Conservation (phyloP, 2,888 invertebrate genomes). For the Hypsopygia costalis region DNA sequence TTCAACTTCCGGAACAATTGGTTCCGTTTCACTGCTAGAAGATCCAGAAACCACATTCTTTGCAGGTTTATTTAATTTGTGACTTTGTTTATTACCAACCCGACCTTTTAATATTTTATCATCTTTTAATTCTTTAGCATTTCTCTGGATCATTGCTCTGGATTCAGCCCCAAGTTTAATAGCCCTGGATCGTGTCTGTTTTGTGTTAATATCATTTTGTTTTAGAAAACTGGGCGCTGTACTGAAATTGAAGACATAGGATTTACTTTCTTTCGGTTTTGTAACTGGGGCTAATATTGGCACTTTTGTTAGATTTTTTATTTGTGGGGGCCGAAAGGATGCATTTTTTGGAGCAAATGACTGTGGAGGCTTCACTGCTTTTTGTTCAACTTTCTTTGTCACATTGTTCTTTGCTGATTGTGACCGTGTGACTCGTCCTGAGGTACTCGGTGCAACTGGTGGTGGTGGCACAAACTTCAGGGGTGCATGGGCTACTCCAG, state of each 20-base stretch:
- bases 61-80: conserved; percentile 9
- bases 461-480: conserved; percentile 47
- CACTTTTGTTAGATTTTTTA: conserved; percentile 34
- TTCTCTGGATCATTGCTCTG: conserved; percentile 17
- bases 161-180: conserved; percentile 14
- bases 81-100: conserved; percentile 16
- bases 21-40: conserved; percentile 29
- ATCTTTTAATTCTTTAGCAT: conserved; percentile 9
- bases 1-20: neutral
- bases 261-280: conserved; percentile 27
- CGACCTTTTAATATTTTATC: conserved; percentile 21
- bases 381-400: conserved; percentile 15
- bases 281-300: conserved; percentile 32
- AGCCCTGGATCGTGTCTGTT: conserved; percentile 19
- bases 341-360: conserved; percentile 80
- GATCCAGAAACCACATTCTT: conserved; percentile 17
- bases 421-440: conserved; percentile 60
- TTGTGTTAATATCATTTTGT: conserved; percentile 12
- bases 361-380: conserved; percentile 12
- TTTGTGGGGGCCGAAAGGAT: conserved; percentile 69
- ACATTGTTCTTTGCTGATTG: conserved; percentile 33
- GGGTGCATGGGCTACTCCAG: conserved; percentile 46
- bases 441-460: conserved; percentile 44
- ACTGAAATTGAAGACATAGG: conserved; percentile 30
- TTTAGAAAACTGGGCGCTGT: conserved; percentile 20